A percentile compares a stretch with the other conserved stretches of the same genome.
These are phyloP conservation scores for Philhelius pedissequus DNA, from an alignment of 2,888 invertebrate genomes.

Conservation along the genomic window DNA sequence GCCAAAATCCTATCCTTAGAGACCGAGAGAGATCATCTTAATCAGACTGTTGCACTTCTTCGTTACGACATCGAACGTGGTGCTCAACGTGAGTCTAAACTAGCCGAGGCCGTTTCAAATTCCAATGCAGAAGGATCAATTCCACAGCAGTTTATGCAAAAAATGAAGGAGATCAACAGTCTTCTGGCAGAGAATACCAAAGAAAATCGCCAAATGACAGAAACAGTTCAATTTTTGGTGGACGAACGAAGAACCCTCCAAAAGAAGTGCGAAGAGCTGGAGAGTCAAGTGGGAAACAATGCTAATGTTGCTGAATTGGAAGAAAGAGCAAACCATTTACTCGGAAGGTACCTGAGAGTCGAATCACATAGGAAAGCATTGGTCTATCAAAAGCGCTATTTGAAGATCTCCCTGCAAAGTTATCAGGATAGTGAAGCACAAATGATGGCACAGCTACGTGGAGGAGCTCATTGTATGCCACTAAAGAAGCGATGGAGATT, in stretches of 20 bases:
- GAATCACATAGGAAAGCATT: slow-evolving; percentile 93
- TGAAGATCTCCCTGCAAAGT: slow-evolving; percentile 83
- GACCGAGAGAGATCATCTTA: slow-evolving; percentile 73
- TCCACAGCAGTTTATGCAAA: slow-evolving; percentile 78
- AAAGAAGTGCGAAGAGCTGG: slow-evolving; percentile 79
- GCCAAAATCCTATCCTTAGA: slow-evolving; percentile 72
- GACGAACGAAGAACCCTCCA: slow-evolving; percentile 80
- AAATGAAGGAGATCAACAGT: slow-evolving; percentile 80
- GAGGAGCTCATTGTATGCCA: slow-evolving; percentile 48
- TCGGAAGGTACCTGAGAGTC: slow-evolving; percentile 86
- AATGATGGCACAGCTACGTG: slow-evolving; percentile 72
- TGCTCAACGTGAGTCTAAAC: slow-evolving; percentile 76
- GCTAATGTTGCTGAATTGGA: slow-evolving; percentile 75
- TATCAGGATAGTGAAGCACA: slow-evolving; percentile 77
- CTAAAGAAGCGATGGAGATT: slow-evolving; percentile 74
- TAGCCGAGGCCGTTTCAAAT: slow-evolving; percentile 76
- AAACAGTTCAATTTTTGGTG: slow-evolving; percentile 77
- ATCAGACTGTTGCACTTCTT: slow-evolving; percentile 73
- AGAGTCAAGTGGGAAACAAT: slow-evolving; percentile 71
- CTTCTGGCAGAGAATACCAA: slow-evolving; percentile 79
- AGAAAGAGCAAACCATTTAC: slow-evolving; percentile 81
- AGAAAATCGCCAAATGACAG: slow-evolving; percentile 81
- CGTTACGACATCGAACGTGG: slow-evolving; percentile 77
- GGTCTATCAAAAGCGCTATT: slow-evolving; percentile 93
- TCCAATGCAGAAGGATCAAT: slow-evolving; percentile 74